phyloP scores from a whole-genome alignment of 2,797 vertebrate genomes.

The Tachyglossus aculeatus region DNA sequence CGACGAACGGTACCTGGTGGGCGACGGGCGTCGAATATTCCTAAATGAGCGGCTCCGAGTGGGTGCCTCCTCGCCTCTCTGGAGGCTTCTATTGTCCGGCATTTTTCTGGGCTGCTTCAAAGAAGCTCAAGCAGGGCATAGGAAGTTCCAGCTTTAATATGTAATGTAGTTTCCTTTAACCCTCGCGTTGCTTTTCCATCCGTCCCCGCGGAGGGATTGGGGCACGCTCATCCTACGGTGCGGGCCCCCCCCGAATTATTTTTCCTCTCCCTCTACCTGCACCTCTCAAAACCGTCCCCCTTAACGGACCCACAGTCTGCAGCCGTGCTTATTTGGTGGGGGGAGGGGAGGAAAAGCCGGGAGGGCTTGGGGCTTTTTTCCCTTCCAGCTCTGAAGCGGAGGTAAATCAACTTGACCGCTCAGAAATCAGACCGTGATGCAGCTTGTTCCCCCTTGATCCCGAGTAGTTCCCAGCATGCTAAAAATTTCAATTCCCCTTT shows the following conservation, averaged over 20 bases:
- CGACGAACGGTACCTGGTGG: constrained; percentile 50
- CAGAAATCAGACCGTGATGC: not conserved
- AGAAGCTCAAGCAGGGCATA: constrained; percentile 43
- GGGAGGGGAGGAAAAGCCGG: too few species aligned
- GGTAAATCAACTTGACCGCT: not conserved
- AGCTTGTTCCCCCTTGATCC: not conserved
- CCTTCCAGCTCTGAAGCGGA: not conserved
- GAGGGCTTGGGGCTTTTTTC: not conserved
- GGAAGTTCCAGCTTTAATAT: constrained; percentile 36
- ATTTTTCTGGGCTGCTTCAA: constrained; percentile 38
- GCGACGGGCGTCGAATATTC: constrained; percentile 51
- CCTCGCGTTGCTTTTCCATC: constrained; percentile 32
- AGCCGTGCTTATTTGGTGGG: not conserved
- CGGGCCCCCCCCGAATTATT: too few species aligned
- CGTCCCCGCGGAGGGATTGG: too few species aligned
- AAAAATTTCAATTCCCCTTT: constrained; percentile 4
- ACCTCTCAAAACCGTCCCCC: not conserved
- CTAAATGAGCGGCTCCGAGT: constrained; percentile 49
- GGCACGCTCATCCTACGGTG: too few species aligned
- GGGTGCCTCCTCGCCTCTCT: constrained; percentile 42
- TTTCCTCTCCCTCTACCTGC: too few species aligned
- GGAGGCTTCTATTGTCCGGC: constrained; percentile 42
- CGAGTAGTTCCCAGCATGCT: not conserved
- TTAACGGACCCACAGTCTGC: not conserved
- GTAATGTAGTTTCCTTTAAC: constrained; percentile 55